Base-by-base conservation (phyloP, 2,113 vertebrate species). In the Atrichornis clamosus region DNA sequence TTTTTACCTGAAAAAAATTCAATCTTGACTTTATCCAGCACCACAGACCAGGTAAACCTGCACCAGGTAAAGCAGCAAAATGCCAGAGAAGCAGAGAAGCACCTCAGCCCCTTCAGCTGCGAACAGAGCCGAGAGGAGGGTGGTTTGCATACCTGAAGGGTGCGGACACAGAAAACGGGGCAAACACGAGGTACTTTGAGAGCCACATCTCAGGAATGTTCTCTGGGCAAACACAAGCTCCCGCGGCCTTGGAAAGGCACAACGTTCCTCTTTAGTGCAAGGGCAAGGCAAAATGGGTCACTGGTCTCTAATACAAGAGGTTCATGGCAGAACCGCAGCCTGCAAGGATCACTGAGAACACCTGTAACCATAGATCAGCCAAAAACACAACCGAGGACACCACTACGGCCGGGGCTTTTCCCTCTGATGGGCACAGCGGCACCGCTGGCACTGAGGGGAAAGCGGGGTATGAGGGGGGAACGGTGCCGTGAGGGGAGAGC, bases 281-380 rank as follows among this genome's bases (percentile, higher is more conserved):
- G 2, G 2, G 22, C 0, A 5, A 39, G 13, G 52, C 20, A 22
- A 27, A 46, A 15, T 1, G 8, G 24, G 10, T 13, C 82, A 27
- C 4, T 12, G 22, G 19, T 24, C 16, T 46, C 53, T 32, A 26
- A 44, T 4, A 14, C 27, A 33, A 39, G 15, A 56, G 11, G 15
- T 1, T 3, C 12, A 17, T 0, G 22, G n/a, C 58, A 26, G 52
- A 47, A 46, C 19, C 4, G 2, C 69, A 14, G 53, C 9, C 35
- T 3, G 9, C n/a, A 19, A 19, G 17, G 30, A 35, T 19, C 15
- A 6, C 1, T 5, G 52, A 2, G 5, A 23, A 2, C 0, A 33
- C 13, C 47, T 39, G 19, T 6, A 50, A 64, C 16, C 4, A 7
- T 5, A 26, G 17, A 56, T 4, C 15, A 10, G 26, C 35, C 26